Evolutionary conservation across 92 coral and sea anemone species (phyloP), one percentile per base, ranked within the genome.

Genomic region (Bergia sp.): DNA sequence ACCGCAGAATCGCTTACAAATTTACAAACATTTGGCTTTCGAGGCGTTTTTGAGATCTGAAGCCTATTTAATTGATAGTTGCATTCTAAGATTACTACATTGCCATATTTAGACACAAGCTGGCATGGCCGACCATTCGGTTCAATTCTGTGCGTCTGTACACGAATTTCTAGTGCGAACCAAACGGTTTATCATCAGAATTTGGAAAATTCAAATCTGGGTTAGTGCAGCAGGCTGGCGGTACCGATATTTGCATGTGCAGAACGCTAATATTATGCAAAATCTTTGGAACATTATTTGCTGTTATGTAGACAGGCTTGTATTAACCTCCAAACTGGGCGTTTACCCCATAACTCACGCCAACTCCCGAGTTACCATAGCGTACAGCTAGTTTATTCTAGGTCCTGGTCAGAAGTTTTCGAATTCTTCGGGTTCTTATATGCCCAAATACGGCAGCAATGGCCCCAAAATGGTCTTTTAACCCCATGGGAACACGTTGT

Each of bases 321-420:
- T 55, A 55, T 81, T 38, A 71, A 73, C 37, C 43, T 67, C 66
- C 77, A 84, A 45, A 13, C 44, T 79, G 93, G 93, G 93, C 93
- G 93, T 91, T 58, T 41, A 88, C 91, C 93, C 67, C 53, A 16
- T 50, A 49, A 57, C 66, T 83, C 86, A 66, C 91, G 88, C 87
- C 74, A 71, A 72, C 78, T 71, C 53, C 44, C 23, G 36, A 44
- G 39, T 42, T 71, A 84, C 29, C 41, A 42, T 3, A 45, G 29
- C 29, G 29, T 29, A 29, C 29, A 29, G 29, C 29, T 29, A 29
- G 87, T 69, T 45, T 49, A 69, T 50, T 67, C 18, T 69, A 21
- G 37, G 74, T 71, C 87, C 87, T 69, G 38, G 79, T 69, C 50
- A 29, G 75, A 79, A 72, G 79, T 71, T 84, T 84, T 45, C 55